These are phyloP conservation scores for Agelaius phoeniceus DNA, from an alignment of 2,113 vertebrate species.

Conservation along the genomic window DNA sequence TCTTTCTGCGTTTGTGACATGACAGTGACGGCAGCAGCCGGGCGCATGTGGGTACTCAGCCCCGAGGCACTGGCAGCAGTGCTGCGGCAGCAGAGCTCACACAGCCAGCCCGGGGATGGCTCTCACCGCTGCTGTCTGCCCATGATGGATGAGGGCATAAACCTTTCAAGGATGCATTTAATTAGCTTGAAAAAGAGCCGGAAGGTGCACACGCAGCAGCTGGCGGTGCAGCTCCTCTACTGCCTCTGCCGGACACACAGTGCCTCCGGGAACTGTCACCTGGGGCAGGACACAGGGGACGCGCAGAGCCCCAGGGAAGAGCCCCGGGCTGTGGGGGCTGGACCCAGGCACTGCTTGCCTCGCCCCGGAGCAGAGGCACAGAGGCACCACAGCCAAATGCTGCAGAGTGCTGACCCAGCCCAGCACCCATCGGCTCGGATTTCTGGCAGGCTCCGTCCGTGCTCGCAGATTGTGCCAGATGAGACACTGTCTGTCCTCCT, in stretches of 20 bases:
- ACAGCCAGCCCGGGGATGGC: not conserved
- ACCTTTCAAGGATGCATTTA: conserved; percentile 20
- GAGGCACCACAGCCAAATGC: not conserved
- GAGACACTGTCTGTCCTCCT: not conserved
- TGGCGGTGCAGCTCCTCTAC: not conserved
- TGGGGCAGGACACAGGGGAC: not conserved
- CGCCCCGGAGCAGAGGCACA: fast-evolving
- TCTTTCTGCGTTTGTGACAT: not conserved
- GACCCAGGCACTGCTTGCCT: not conserved
- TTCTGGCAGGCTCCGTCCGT: not conserved
- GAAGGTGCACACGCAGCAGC: not conserved
- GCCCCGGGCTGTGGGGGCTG: not conserved
- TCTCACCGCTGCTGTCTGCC: not conserved
- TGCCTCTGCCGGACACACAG: not conserved
- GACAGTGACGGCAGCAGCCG: not conserved
- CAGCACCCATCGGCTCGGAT: fast-evolving
- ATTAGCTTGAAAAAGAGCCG: not conserved
- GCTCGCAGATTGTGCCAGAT: not conserved
- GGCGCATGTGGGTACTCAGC: not conserved
- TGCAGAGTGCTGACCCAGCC: not conserved
- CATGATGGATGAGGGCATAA: not conserved
- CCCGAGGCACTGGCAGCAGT: not conserved
- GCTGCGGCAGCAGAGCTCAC: not conserved
- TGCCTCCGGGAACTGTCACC: not conserved
- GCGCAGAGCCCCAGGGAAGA: fast-evolving